phyloP scores from a whole-genome alignment of 2,797 vertebrate species.

The Falco naumanni region DNA sequence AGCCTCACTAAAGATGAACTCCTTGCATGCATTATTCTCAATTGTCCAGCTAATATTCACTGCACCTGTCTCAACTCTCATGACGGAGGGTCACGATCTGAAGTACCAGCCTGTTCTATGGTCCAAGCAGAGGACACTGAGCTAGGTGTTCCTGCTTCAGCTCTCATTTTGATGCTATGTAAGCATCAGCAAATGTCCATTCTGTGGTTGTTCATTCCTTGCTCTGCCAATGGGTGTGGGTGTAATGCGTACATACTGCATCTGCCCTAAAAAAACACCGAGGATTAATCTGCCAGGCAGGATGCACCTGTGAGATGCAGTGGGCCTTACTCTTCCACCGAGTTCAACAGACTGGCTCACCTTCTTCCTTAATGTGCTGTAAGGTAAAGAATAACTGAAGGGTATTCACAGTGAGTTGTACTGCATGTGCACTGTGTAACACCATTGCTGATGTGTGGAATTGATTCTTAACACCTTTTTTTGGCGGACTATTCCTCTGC shows the following conservation, averaged over 20 bases:
- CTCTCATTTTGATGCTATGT: background rate
- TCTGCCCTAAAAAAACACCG: background rate
- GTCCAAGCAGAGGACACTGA: background rate
- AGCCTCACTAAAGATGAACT: background rate
- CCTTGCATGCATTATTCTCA: background rate
- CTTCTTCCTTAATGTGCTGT: background rate
- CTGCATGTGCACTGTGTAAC: background rate
- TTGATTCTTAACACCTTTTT: background rate
- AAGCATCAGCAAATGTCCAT: background rate
- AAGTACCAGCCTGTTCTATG: background rate
- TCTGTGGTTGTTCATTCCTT: background rate
- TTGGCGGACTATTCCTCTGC: background rate
- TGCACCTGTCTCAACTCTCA: background rate
- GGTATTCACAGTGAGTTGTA: background rate
- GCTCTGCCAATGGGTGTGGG: background rate
- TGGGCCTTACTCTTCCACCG: background rate
- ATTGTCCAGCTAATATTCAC: background rate
- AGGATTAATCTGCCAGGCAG: background rate
- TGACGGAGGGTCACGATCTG: background rate
- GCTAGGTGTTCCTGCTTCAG: background rate
- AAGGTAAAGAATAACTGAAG: background rate
- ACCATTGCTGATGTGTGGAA: background rate
- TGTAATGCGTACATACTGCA: background rate
- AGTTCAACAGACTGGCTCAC: background rate
- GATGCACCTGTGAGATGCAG: background rate